Percentiles rank a stretch among this genome's conserved stretches.
Evolutionary conservation across 2,113 vertebrate genomes (phyloP).

Genomic region (Hoplias malabaricus): DNA sequence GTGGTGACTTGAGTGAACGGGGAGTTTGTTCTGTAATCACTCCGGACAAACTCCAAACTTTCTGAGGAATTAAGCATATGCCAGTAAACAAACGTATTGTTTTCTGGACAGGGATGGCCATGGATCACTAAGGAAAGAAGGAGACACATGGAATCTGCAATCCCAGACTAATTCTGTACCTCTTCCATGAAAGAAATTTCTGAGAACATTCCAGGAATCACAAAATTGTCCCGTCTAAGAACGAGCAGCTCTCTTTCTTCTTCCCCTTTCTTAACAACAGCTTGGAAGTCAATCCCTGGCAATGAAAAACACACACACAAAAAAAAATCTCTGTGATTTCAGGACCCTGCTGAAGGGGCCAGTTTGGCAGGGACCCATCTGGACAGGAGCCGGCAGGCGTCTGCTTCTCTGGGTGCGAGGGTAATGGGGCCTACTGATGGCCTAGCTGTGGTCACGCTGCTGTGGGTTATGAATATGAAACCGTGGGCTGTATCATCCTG

Average conservation of each 20-base stretch:
- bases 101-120: background rate
- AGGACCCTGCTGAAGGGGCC: conserved; percentile 72
- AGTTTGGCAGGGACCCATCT: conserved; percentile 77
- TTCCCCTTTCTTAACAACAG: conserved; percentile 72
- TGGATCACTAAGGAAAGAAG: background rate
- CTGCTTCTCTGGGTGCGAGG: conserved; percentile 78
- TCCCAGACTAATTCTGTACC: background rate
- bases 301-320: too few species aligned
- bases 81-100: background rate
- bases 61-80: too few species aligned
- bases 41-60: too few species aligned
- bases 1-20: conserved; percentile 49
- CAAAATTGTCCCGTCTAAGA: conserved; percentile 9
- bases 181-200: conserved; percentile 19
- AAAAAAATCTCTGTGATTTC: conserved; percentile 75
- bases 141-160: background rate
- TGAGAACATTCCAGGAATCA: background rate
- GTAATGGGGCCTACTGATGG: conserved; percentile 76
- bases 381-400: conserved; percentile 74
- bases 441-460: conserved; percentile 76
- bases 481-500: conserved; percentile 69
- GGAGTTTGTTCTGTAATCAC: conserved; percentile 39
- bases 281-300: conserved; percentile 78
- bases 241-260: conserved; percentile 37
- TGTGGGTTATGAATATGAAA: conserved; percentile 84